Evolutionary conservation across 2,113 vertebrate genomes (phyloP), one percentile per base, ranked within the genome.

Genomic region (Corydoras maculifer): DNA sequence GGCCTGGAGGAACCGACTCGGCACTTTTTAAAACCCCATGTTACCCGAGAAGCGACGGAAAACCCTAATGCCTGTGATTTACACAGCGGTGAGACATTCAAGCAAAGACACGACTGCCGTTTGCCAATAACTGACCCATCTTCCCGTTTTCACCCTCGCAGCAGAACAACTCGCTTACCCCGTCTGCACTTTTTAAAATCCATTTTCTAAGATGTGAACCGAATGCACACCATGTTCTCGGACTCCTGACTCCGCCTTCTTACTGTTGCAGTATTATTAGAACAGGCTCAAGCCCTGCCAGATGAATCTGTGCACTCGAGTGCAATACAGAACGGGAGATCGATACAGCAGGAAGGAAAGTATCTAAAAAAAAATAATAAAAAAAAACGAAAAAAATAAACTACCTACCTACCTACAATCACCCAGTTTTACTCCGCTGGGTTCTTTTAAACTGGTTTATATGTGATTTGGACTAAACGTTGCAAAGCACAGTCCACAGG

Each of bases 21-120:
- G 87, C 86, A 87, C 87, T 89, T 87, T 88, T 43, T 5, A 43
- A 43, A 43, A 43, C 7, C 35, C 35, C 35, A 2, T 43, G 4
- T 43, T 8, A 43, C 35, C 35, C 35, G 35, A 43, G 35, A 2
- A 43, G 35, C 4, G 7, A 43, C 35, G 83, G 80, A 78, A 55
- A 70, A 70, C 81, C 43, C 25, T 0, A 8, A 66, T 54, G 50
- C 58, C 51, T 61, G 48, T 43, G 25, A 55, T 65, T 65, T 69
- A 63, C 69, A 49, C 59, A 68, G 9, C 43, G 5, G 54, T 9
- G 32, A 25, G 31, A 4, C 9, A 58, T 54, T n/a, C 11, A 65
- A 15, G 55, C 4, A 60, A 35, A 15, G n/a, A 43, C 48, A 69
- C 87, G 63, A 82, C 73, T 78, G 66, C 55, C 67, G 10, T 72